phyloP scores from a whole-genome alignment of 1,140 invertebrate genomes.

The Physella acuta region DNA sequence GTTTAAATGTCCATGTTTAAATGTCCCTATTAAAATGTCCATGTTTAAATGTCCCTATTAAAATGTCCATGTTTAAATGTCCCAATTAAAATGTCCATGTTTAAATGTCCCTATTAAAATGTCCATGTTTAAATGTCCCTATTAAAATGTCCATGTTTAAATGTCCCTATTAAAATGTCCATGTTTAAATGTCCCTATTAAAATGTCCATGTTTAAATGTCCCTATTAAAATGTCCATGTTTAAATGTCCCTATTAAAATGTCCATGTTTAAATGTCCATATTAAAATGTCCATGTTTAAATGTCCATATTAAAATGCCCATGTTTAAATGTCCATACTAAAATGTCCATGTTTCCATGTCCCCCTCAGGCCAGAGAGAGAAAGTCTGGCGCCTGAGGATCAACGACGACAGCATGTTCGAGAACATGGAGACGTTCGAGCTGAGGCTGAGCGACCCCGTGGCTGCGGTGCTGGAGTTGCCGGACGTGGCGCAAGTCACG shows the following conservation, averaged over 20 bases:
- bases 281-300: neutral
- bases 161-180: neutral
- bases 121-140: no score
- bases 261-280: neutral
- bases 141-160: neutral
- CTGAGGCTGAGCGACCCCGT: slow-evolving; percentile 56
- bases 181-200: neutral
- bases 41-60: no score
- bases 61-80: no score
- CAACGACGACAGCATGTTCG: slow-evolving; percentile 53
- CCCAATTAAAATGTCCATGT: no score
- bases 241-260: neutral
- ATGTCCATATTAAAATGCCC: neutral
- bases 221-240: neutral
- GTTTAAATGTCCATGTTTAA: no score
- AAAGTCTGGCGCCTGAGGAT: slow-evolving; percentile 57
- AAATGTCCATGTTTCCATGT: neutral
- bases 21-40: no score
- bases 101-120: no score
- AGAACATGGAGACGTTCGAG: slow-evolving; percentile 51
- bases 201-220: neutral
- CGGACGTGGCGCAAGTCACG: slow-evolving; percentile 45
- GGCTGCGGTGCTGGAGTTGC: slow-evolving; percentile 53
- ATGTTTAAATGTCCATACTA: neutral
- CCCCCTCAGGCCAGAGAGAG: slow-evolving; percentile 51